Base-by-base conservation (phyloP, 2,113 vertebrate genomes). In the Gobiocypris rarus region DNA sequence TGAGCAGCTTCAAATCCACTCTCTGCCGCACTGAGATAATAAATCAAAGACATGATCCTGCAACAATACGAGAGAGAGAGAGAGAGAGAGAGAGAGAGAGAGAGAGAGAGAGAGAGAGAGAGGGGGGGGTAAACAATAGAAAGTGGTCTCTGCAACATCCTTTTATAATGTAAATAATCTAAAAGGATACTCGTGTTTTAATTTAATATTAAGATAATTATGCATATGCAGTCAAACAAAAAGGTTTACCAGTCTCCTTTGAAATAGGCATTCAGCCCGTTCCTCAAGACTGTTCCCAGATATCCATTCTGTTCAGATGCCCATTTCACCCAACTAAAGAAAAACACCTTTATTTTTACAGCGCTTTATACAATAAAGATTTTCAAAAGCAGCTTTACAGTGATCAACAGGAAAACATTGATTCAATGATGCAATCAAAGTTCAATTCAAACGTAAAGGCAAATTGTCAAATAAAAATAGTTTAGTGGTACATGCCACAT, bases 301-400 rank as follows among this genome's bases (percentile, higher is more conserved):
- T 94, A 92, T 43, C 95, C 95, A 9, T 94, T 95, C 86, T 94
- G 93, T 84, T 96, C 95, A 15, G 92, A 92, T 1, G 91, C 92
- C 95, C 94, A 95, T 85, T 95, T 95, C 1, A 83, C 89, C 94
- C 93, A 95, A 82, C 95, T 96, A 86, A 43, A 88, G 71, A 74
- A 17, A 69, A 54, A 10, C 52, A 48, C 10, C 45, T 48, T 48
- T 4, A 48, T 13, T 48, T 2, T 19, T 22, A 54, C 1, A 54
- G 52, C 6, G 17, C 52, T 54, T 54, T 19, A 19, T 1, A 54
- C 52, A 54, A 54, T 19, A 54, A 6, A 54, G 52, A 8, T 19
- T 54, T 19, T 54, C 17, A 5, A 54, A 54, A 54, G 52, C 52
- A 52, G 5, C 50, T 17, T 52, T 52, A 17, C 1, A 22, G 17